phyloP scores from a whole-genome alignment of 2,797 vertebrate species.

The Halcyon badia region DNA sequence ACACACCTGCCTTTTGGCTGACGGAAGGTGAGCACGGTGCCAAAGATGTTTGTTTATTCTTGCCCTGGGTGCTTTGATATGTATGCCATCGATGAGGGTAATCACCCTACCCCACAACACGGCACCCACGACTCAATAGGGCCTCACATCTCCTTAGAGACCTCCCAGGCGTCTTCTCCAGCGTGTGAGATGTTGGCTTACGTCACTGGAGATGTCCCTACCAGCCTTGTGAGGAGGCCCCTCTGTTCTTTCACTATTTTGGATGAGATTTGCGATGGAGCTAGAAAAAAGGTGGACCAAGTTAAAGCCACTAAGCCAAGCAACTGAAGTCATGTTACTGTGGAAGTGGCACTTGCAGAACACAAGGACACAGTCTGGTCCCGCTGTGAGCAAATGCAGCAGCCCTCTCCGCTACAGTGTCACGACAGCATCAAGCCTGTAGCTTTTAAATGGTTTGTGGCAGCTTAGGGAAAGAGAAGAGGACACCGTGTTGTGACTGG shows the following conservation, averaged over 20 bases:
- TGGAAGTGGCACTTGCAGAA: background rate
- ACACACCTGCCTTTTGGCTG: constrained; percentile 57
- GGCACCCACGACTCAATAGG: background rate
- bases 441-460: background rate
- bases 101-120: background rate
- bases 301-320: background rate
- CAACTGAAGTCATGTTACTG: background rate
- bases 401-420: background rate
- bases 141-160: background rate
- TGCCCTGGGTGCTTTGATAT: constrained; percentile 62
- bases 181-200: accelerated
- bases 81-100: background rate
- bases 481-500: background rate
- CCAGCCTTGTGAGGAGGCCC: background rate
- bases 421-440: background rate
- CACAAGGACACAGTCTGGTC: background rate
- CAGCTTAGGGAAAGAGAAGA: background rate
- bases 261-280: background rate
- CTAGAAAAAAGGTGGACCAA: background rate
- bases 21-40: background rate
- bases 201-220: background rate
- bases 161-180: background rate
- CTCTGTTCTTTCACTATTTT: background rate
- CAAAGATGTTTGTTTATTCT: constrained; percentile 68
- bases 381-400: background rate